Evolutionary conservation across 1,140 invertebrate genomes (phyloP).

Genomic region (Notospermus geniculatus): DNA sequence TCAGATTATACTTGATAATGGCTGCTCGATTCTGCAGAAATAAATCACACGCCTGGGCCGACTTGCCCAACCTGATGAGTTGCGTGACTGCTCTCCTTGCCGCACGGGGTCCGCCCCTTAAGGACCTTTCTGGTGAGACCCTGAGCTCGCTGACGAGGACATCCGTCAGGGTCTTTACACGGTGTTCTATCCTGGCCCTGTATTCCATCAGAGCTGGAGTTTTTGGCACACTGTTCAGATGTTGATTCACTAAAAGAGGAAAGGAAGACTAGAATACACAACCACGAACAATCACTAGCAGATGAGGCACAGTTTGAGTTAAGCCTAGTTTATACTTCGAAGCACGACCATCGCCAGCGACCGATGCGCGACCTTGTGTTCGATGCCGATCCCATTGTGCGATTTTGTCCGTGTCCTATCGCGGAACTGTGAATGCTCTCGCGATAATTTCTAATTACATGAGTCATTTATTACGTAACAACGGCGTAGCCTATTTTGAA

Average conservation of each 20-base stretch:
- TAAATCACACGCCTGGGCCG: constrained; percentile 74
- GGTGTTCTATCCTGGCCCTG: constrained; percentile 66
- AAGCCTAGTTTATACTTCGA: too few species aligned
- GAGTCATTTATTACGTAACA: too few species aligned
- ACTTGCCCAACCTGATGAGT: constrained; percentile 79
- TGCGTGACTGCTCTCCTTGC: constrained; percentile 81
- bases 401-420: too few species aligned
- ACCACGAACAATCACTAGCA: too few species aligned
- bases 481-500: too few species aligned
- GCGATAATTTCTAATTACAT: too few species aligned
- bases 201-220: constrained; percentile 50
- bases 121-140: constrained; percentile 70
- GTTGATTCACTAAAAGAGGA: constrained; percentile 44
- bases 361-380: too few species aligned
- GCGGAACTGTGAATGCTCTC: too few species aligned
- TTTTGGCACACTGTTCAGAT: constrained; percentile 46
- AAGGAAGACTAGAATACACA: background rate
- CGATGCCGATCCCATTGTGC: too few species aligned
- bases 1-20: constrained; percentile 77
- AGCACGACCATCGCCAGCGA: too few species aligned
- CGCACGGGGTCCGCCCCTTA: constrained; percentile 88
- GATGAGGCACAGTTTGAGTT: too few species aligned
- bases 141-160: constrained; percentile 86
- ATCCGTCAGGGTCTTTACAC: constrained; percentile 76
- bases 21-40: constrained; percentile 82